Conservation (phyloP, 2,797 vertebrate genomes). For the Gorsachius magnificus region DNA sequence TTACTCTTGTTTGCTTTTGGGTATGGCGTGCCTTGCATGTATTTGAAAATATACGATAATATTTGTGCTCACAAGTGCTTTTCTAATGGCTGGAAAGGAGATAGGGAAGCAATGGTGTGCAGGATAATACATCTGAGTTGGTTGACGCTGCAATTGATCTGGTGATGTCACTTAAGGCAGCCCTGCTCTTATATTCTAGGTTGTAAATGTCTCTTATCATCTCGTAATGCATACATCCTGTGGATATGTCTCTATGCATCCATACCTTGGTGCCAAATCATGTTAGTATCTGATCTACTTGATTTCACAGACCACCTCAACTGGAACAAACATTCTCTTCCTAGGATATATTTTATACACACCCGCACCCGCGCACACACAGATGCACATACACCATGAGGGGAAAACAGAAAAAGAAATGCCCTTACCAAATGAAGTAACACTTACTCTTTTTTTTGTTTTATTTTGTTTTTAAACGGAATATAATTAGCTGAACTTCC, state of each 20-base stretch:
- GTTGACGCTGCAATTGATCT: constrained; percentile 77
- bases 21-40: neutral
- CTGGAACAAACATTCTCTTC: constrained; percentile 56
- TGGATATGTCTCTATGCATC: constrained; percentile 70
- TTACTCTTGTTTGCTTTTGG: constrained; percentile 26
- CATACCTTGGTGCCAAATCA: constrained; percentile 74
- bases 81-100: constrained; percentile 52
- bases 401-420: constrained; percentile 3
- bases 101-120: constrained; percentile 56
- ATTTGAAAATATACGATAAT: constrained; percentile 29
- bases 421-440: constrained; percentile 1
- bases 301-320: constrained; percentile 69
- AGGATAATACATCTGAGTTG: constrained; percentile 70
- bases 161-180: constrained; percentile 81
- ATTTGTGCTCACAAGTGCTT: constrained; percentile 23
- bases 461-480: too few species aligned
- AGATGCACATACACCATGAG: neutral
- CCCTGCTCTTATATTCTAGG: constrained; percentile 76
- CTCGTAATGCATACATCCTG: constrained; percentile 75
- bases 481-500: neutral
- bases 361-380: neutral
- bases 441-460: neutral
- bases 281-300: constrained; percentile 71
- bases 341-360: constrained; percentile 25
- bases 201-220: constrained; percentile 80